Evolutionary conservation across 2,888 invertebrate genomes (phyloP).

Genomic region (Himalopsyche anomala): DNA sequence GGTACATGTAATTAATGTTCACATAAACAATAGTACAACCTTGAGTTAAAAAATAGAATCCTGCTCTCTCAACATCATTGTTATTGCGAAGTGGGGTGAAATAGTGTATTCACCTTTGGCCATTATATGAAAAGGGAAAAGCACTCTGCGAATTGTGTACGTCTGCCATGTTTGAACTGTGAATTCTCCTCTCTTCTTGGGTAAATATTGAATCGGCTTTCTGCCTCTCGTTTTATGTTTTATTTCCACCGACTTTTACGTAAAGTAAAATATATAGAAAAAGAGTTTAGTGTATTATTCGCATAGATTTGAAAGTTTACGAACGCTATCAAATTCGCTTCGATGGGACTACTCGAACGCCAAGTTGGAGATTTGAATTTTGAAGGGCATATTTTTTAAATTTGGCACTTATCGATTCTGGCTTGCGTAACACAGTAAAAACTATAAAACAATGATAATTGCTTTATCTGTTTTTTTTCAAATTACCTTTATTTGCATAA

Average conservation of each 20-base stretch:
- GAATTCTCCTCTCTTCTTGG: background rate
- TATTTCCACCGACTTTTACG: slow-evolving; percentile 1
- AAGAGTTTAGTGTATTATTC: background rate
- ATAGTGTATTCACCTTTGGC: background rate
- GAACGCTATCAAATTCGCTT: background rate
- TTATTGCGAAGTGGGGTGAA: background rate
- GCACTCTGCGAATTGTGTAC: slow-evolving; percentile 8
- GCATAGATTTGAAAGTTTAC: slow-evolving; percentile 9
- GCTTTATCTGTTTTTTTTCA: too few species aligned
- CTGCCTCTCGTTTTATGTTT: slow-evolving; percentile 6
- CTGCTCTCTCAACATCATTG: too few species aligned
- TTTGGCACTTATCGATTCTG: background rate
- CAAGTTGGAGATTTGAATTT: background rate
- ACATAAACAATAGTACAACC: too few species aligned
- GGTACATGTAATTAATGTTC: too few species aligned
- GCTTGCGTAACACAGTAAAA: background rate
- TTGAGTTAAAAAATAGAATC: too few species aligned
- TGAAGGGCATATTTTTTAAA: background rate
- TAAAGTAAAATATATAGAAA: background rate
- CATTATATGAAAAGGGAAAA: slow-evolving; percentile 16
- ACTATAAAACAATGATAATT: too few species aligned
- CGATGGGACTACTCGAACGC: background rate
- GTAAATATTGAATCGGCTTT: slow-evolving; percentile 22
- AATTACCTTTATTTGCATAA: too few species aligned
- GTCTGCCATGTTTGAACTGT: slow-evolving; percentile 27